Evolutionary conservation across 2,113 vertebrate species (phyloP).

Genomic region (Neomonachus schauinslandi): DNA sequence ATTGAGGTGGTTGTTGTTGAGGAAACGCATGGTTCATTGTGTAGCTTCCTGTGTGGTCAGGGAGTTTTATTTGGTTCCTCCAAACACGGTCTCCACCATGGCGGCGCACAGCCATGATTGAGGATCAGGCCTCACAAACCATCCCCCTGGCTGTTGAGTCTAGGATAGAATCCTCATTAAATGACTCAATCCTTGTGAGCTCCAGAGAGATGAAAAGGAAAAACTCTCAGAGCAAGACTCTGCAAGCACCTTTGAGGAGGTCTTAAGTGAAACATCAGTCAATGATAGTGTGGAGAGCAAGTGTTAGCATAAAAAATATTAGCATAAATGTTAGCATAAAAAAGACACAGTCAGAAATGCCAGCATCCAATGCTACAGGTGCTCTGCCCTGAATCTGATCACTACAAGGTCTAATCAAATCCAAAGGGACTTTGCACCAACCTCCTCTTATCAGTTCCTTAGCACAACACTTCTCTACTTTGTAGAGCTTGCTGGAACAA

Average conservation of each 20-base stretch:
- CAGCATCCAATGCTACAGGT: not conserved
- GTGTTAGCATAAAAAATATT: not conserved
- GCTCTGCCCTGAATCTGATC: not conserved
- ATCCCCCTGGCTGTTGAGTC: not conserved
- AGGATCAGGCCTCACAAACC: not conserved
- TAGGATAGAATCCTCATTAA: not conserved
- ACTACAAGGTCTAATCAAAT: not conserved
- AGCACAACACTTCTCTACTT: not conserved
- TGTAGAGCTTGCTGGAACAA: not conserved
- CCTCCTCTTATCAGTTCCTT: not conserved
- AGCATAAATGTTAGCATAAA: not conserved
- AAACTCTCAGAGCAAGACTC: not conserved
- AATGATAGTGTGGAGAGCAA: rapidly evolving
- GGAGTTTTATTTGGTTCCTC: not conserved
- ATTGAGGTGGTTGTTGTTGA: not conserved
- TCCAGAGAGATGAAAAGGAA: not conserved
- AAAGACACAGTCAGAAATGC: not conserved
- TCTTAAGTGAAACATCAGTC: not conserved
- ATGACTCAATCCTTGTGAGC: not conserved
- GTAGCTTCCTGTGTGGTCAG: not conserved
- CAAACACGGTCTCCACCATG: not conserved
- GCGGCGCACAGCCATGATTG: rapidly evolving
- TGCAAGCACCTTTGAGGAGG: not conserved
- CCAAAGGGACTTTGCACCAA: not conserved
- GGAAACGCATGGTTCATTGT: not conserved